Conservation (phyloP, 2,113 vertebrate species). For the Stigmatopora argus region DNA sequence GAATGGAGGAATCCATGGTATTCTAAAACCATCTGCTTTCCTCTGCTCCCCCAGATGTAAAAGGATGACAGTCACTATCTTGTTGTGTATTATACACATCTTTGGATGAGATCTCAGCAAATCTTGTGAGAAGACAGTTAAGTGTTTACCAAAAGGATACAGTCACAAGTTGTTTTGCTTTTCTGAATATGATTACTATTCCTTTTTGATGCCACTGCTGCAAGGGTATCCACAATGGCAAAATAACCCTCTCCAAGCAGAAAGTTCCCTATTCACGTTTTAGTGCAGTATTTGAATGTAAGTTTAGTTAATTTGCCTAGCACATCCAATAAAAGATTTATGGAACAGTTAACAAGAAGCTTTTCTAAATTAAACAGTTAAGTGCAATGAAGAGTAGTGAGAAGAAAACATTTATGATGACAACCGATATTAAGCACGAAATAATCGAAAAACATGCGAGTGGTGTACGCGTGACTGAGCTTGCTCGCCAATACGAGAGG, state of each 20-base stretch:
- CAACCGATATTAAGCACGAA: too few relatives aligned
- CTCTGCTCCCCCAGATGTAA: conserved; percentile 22
- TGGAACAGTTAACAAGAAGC: conserved; percentile 56
- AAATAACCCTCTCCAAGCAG: not conserved
- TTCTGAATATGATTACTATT: conserved; percentile 21
- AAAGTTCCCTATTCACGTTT: not conserved
- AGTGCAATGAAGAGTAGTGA: too few relatives aligned
- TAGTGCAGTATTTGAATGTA: not conserved
- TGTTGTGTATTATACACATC: conserved; percentile 33
- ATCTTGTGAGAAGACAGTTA: not conserved
- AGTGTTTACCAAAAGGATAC: conserved; percentile 1
- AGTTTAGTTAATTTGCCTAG: not conserved
- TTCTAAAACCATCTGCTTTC: conserved; percentile 14
- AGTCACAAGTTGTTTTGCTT: conserved; percentile 32
- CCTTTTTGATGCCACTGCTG: not conserved
- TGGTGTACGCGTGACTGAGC: too few relatives aligned
- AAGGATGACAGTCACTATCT: conserved; percentile 35
- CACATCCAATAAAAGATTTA: not conserved
- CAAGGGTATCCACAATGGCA: not conserved
- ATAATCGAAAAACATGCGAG: too few relatives aligned
- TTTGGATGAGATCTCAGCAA: conserved; percentile 46
- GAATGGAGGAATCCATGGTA: conserved; percentile 18
- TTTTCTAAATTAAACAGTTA: not conserved
- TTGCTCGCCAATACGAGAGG: too few relatives aligned
- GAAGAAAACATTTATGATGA: too few relatives aligned